Percentiles rank a stretch among this genome's conserved stretches.
Conservation (phyloP, 2,113 vertebrate species). For the Cettia cetti region DNA sequence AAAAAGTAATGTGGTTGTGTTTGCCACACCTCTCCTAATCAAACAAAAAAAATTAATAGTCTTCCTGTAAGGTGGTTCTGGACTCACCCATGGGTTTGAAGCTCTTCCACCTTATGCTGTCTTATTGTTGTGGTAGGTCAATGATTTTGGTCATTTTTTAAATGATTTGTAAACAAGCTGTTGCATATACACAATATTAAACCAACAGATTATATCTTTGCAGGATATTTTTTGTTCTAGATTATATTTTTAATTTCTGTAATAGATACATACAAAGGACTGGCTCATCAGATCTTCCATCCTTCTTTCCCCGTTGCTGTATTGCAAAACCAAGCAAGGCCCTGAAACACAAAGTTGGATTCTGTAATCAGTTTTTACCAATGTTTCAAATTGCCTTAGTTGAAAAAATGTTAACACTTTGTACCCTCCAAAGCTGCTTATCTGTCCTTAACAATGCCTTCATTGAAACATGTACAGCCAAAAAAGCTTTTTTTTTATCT, state of each 20-base stretch:
- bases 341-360: neutral
- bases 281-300: slow-evolving; percentile 1
- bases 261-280: neutral
- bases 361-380: slow-evolving; percentile 25
- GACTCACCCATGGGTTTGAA: neutral
- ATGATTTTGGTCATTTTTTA: neutral
- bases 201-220: neutral
- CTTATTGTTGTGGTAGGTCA: neutral
- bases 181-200: neutral
- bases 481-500: slow-evolving; percentile 39
- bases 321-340: neutral
- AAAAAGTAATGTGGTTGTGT: neutral
- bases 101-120: neutral
- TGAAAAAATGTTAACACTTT: slow-evolving; percentile 47
- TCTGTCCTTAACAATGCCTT: slow-evolving; percentile 26
- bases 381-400: slow-evolving; percentile 23
- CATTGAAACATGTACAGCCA: slow-evolving; percentile 21
- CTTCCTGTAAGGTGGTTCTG: neutral
- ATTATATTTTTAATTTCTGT: neutral
- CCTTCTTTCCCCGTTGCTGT: neutral
- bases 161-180: neutral
- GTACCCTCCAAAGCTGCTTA: slow-evolving; percentile 9
- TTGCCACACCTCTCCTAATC: neutral
- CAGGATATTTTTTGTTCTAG: neutral
- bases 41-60: neutral